Evolutionary conservation across 2,113 vertebrate genomes (phyloP), one percentile per base, ranked within the genome.

Genomic region (Tyto alba): DNA sequence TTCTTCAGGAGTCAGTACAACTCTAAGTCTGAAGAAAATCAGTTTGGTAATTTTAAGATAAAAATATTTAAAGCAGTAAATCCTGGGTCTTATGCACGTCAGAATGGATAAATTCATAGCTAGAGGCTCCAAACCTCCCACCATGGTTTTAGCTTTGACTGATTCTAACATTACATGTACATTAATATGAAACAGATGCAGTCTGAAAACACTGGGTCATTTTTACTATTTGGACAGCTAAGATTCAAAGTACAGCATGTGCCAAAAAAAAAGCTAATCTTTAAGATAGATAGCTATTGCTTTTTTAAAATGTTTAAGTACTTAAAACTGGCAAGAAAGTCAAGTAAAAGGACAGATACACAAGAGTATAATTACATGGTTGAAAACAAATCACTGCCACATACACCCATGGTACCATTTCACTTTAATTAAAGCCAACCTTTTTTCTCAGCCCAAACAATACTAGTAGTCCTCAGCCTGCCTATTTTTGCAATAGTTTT

Each of bases 401-500:
- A 38, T 27, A 78, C 9, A 43, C 1, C 12, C 6, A 26, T 16
- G 6, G 14, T 86, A 59, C 60, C 57, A 50, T 40, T 68, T 56
- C 41, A 50, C 32, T 88, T 76, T 32, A 67, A 52, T 85, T 77
- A 74, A 71, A 89, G 36, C 13, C 27, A 71, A 41, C 11, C 23
- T 90, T 55, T 81, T 80, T 57, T 67, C 77, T 74, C 36, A 43
- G 32, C 38, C 32, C 47, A 57, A 69, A 53, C 41, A 78, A 60
- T 27, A 78, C 25, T 21, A 56, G 43, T 18, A 63, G 26, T 52
- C 23, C 27, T 85, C 48, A 92, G 53, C 17, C 19, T 53, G 10
- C 14, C 69, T 90, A 27, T 25, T 94, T 89, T 89, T 90, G 57
- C 48, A 74, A n/a, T 15, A 64, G 23, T 18, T 91, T 94, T 57